Conservation (phyloP, 1,140 invertebrate genomes). For the Antheraea pernyi region DNA sequence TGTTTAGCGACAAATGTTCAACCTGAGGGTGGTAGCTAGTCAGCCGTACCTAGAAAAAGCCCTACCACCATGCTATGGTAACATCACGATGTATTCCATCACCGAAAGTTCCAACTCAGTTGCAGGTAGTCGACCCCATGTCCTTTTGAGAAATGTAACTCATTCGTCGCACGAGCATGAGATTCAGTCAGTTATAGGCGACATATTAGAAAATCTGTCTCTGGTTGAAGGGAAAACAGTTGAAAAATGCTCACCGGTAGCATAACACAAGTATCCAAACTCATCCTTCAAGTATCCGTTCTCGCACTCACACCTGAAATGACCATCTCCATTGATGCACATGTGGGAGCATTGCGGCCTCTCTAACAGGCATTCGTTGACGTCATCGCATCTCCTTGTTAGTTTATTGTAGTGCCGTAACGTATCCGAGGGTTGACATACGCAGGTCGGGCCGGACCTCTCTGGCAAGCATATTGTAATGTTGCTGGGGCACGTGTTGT, state of each 20-base stretch:
- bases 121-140: too few species aligned
- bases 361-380: slow-evolving; percentile 55
- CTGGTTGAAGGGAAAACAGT: too few species aligned
- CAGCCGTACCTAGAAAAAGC: too few species aligned
- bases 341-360: slow-evolving; percentile 86
- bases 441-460: slow-evolving; percentile 67
- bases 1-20: too few species aligned
- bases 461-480: slow-evolving; percentile 63
- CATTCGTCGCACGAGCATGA: too few species aligned
- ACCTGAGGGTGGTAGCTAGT: too few species aligned
- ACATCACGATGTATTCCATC: too few species aligned
- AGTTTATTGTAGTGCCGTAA: slow-evolving; percentile 38
- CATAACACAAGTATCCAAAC: slow-evolving; percentile 87
- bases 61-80: too few species aligned
- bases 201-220: too few species aligned
- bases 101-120: too few species aligned
- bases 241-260: slow-evolving; percentile 55
- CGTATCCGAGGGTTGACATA: slow-evolving; percentile 85
- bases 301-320: slow-evolving; percentile 90
- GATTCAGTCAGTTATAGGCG: too few species aligned
- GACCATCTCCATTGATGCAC: slow-evolving; percentile 89
- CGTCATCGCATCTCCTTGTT: slow-evolving; percentile 62
- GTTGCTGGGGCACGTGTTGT: slow-evolving; percentile 63
- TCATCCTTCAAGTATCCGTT: slow-evolving; percentile 84
- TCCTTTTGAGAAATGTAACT: too few species aligned